Conservation (phyloP, 2,888 invertebrate species). For the Microdon myrmicae region DNA sequence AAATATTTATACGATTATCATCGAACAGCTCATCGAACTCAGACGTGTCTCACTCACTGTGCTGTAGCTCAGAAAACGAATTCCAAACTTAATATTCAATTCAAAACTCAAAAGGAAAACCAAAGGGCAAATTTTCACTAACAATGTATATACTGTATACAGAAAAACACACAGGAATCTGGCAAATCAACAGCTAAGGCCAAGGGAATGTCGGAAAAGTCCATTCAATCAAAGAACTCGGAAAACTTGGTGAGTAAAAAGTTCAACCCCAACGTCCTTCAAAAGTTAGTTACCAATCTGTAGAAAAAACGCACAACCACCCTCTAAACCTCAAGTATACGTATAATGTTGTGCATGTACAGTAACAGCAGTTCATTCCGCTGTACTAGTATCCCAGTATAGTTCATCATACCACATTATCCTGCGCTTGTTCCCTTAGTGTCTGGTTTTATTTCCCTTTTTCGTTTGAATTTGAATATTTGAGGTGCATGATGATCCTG, state of each 20-base stretch:
- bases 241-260: conserved; percentile 63
- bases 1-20: too few relatives aligned
- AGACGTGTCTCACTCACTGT: too few relatives aligned
- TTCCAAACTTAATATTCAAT: neutral
- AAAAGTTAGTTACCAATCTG: conserved; percentile 25
- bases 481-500: too few relatives aligned
- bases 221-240: conserved; percentile 62
- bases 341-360: neutral
- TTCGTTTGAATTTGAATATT: too few relatives aligned
- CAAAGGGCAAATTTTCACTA: conserved; percentile 56
- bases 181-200: conserved; percentile 43
- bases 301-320: neutral
- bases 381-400: neutral
- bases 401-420: neutral
- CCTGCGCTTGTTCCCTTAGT: conserved; percentile 5
- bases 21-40: too few relatives aligned
- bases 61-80: too few relatives aligned
- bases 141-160: conserved; percentile 15
- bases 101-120: conserved; percentile 55
- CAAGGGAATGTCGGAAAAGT: conserved; percentile 59
- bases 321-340: neutral
- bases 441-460: too few relatives aligned
- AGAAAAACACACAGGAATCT: conserved; percentile 40
- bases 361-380: neutral
- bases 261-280: neutral